Conservation (phyloP, 2,113 vertebrate species). For the Promerops cafer region DNA sequence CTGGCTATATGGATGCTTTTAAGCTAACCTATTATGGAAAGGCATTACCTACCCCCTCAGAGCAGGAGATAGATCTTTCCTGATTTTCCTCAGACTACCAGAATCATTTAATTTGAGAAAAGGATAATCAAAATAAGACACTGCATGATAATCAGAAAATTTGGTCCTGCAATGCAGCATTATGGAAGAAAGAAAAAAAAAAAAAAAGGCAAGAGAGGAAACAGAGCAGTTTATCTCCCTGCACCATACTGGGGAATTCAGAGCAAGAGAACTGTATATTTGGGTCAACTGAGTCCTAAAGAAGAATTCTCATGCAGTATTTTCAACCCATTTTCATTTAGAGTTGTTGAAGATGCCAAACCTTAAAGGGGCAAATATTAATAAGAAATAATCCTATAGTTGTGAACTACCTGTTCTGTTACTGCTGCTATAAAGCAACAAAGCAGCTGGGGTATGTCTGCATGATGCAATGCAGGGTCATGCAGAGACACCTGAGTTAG, state of each 20-base stretch:
- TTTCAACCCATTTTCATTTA: slow-evolving; percentile 38
- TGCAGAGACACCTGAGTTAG: neutral
- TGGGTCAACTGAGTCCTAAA: slow-evolving; percentile 65
- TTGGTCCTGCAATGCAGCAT: slow-evolving; percentile 59
- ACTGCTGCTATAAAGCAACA: neutral
- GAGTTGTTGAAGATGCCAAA: slow-evolving; percentile 3
- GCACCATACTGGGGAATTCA: slow-evolving; percentile 13
- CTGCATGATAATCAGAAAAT: slow-evolving; percentile 47
- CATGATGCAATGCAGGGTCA: neutral
- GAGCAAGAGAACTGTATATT: slow-evolving; percentile 55
- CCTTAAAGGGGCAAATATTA: slow-evolving; percentile 19
- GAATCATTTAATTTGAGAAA: neutral
- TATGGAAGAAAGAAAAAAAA: neutral
- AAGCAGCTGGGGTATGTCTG: neutral
- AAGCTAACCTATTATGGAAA: neutral
- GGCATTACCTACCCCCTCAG: neutral
- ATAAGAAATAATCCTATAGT: neutral
- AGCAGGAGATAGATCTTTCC: neutral
- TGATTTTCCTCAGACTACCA: neutral
- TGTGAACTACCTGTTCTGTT: neutral
- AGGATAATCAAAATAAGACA: slow-evolving; percentile 24
- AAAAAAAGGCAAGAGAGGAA: neutral
- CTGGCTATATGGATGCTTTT: neutral
- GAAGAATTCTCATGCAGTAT: slow-evolving; percentile 46
- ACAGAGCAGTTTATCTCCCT: slow-evolving; percentile 19